A percentile compares a stretch with the other conserved stretches of the same genome.
Evolutionary conservation across 35 echinoderm and acorn worm species (phyloP).

Genomic region (Apostichopus californicus): DNA sequence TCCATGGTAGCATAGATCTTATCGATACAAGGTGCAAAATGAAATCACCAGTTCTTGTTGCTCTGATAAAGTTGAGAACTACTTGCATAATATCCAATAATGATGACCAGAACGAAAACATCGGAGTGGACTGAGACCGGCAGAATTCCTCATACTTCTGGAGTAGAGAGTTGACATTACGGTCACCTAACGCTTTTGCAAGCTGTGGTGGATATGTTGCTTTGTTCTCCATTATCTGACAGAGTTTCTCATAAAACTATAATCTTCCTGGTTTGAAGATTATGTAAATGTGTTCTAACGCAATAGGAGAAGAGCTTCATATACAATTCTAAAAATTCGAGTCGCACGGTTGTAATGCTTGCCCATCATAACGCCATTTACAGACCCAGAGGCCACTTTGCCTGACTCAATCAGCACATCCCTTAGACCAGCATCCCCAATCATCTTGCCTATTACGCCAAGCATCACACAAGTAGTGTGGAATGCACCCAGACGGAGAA

Average conservation of each 20-base stretch:
- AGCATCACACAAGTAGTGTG: no score
- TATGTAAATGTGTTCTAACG: not conserved
- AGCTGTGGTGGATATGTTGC: no score
- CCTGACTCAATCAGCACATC: conserved; percentile 51
- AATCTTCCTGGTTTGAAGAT: not conserved
- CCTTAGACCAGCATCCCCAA: conserved; percentile 50
- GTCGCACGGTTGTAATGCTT: conserved; percentile 46
- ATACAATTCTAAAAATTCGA: conserved; percentile 20
- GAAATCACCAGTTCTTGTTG: not conserved
- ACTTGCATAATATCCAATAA: not conserved
- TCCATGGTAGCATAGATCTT: conserved; percentile 53
- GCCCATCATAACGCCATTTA: conserved; percentile 14
- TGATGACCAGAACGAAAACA: conserved; percentile 29
- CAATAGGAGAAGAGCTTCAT: conserved; percentile 42
- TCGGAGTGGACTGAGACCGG: not conserved
- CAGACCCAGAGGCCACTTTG: conserved; percentile 35
- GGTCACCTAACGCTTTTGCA: not conserved
- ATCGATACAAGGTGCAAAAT: conserved; percentile 34
- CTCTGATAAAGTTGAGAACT: not conserved
- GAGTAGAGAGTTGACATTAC: not conserved
- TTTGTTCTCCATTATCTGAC: not conserved
- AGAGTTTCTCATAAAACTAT: not conserved
- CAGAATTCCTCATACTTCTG: not conserved
- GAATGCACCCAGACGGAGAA: no score
- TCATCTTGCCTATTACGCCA: not conserved